phyloP scores from a whole-genome alignment of 2,113 vertebrate genomes.

The Cervus canadensis region DNA sequence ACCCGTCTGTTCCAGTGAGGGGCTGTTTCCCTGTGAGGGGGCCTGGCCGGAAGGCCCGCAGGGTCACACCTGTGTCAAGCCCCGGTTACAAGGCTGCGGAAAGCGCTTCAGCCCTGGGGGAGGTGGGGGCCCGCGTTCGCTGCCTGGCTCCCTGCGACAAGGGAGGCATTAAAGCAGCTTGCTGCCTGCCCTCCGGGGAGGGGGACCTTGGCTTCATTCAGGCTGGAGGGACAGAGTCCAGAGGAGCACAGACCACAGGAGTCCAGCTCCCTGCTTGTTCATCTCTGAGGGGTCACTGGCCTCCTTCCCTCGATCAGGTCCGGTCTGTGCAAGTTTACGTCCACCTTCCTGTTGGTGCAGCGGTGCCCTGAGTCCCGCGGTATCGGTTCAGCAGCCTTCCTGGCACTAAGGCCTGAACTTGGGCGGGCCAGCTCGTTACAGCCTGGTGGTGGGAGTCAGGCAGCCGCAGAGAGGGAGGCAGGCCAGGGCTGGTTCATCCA shows the following conservation, averaged over 20 bases:
- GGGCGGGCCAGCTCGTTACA: neutral
- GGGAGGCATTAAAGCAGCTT: neutral
- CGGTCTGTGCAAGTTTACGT: neutral
- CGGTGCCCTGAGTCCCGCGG: neutral
- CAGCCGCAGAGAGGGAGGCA: neutral
- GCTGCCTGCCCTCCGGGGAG: neutral
- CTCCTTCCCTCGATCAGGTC: neutral
- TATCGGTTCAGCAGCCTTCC: neutral
- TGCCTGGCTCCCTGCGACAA: neutral
- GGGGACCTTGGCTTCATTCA: neutral
- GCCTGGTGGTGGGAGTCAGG: constrained; percentile 8
- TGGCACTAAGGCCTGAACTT: neutral
- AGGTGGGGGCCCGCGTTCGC: neutral
- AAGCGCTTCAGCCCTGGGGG: neutral
- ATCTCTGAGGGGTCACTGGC: neutral
- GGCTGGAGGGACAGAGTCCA: neutral
- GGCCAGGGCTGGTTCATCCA: neutral
- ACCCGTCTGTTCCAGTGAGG: neutral
- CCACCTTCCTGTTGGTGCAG: neutral
- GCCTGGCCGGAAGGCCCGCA: neutral
- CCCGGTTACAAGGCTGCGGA: neutral
- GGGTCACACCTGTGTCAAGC: neutral
- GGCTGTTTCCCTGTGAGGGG: neutral
- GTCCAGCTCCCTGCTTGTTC: neutral
- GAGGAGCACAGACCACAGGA: neutral